Evolutionary conservation across 2,797 vertebrate genomes (phyloP).

Genomic region (Xiphorhynchus erythropygius): DNA sequence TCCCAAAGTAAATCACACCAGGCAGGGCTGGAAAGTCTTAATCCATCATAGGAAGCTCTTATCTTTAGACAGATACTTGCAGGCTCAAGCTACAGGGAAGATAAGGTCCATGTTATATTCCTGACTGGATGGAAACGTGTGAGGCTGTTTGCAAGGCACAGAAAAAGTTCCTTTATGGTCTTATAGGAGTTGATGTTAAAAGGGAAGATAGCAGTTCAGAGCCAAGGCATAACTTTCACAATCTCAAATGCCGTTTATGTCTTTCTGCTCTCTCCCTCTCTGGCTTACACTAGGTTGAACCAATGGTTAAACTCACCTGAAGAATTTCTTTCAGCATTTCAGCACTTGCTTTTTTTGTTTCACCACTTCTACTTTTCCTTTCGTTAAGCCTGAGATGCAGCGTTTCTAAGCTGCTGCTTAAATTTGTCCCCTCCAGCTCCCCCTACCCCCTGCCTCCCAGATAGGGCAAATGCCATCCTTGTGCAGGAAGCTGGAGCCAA

Average conservation of each 20-base stretch:
- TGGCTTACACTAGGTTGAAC: not conserved
- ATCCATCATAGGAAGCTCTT: conserved; percentile 19
- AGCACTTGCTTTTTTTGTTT: not conserved
- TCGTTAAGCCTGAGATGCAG: not conserved
- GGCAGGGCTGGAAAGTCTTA: conserved; percentile 24
- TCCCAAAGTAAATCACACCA: conserved; percentile 40
- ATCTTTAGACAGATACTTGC: not conserved
- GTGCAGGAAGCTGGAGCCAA: not conserved
- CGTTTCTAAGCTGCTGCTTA: not conserved
- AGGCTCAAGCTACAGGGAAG: not conserved
- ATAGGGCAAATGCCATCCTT: not conserved
- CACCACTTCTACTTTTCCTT: not conserved
- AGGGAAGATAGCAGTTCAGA: not conserved
- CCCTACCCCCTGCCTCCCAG: fast-evolving
- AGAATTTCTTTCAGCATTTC: not conserved
- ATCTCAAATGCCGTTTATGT: not conserved
- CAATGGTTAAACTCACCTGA: not conserved
- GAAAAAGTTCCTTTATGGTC: not conserved
- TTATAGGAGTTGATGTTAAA: not conserved
- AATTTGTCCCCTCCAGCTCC: not conserved
- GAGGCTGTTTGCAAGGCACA: not conserved
- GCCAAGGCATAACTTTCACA: not conserved
- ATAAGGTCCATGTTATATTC: not conserved
- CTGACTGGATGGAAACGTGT: not conserved
- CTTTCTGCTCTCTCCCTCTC: not conserved